These are phyloP conservation scores for Pocillopora damicornis DNA, from an alignment of 64 coral and sea anemone species.

Conservation along the genomic window DNA sequence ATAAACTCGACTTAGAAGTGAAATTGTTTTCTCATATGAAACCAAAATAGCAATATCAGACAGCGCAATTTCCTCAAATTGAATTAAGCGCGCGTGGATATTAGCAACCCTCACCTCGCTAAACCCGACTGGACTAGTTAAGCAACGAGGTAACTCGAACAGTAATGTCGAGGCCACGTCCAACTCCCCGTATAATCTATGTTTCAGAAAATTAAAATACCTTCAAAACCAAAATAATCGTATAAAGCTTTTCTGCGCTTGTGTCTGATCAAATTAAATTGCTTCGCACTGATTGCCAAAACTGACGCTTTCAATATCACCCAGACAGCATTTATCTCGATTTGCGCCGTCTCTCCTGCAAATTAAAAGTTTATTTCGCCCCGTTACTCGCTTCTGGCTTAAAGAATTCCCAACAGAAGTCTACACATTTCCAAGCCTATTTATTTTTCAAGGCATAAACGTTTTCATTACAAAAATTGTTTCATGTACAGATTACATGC, in stretches of 20 bases:
- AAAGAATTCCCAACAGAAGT: not conserved
- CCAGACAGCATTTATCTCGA: too few relatives aligned
- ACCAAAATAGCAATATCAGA: not conserved
- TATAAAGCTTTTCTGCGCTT: not conserved
- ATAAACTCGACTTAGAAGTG: not conserved
- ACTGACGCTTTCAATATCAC: too few relatives aligned
- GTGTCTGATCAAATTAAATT: not conserved
- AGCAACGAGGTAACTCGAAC: not conserved
- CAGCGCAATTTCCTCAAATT: not conserved
- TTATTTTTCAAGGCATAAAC: slow-evolving; percentile 23
- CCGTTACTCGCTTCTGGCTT: not conserved
- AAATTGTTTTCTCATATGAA: not conserved
- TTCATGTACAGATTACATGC: not conserved
- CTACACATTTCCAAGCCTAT: not conserved
- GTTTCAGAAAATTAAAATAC: not conserved
- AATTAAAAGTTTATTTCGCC: too few relatives aligned
- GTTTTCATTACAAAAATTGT: slow-evolving; percentile 29
- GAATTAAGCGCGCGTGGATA: not conserved
- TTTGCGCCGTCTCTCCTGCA: too few relatives aligned
- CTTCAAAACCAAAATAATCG: not conserved
- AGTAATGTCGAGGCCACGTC: not conserved
- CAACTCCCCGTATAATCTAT: too few relatives aligned
- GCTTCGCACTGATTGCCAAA: not conserved
- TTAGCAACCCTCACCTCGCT: not conserved
- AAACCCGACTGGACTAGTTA: not conserved